Evolutionary conservation across 2,797 vertebrate genomes (phyloP).

Genomic region (Sebastes kiyomatsui): DNA sequence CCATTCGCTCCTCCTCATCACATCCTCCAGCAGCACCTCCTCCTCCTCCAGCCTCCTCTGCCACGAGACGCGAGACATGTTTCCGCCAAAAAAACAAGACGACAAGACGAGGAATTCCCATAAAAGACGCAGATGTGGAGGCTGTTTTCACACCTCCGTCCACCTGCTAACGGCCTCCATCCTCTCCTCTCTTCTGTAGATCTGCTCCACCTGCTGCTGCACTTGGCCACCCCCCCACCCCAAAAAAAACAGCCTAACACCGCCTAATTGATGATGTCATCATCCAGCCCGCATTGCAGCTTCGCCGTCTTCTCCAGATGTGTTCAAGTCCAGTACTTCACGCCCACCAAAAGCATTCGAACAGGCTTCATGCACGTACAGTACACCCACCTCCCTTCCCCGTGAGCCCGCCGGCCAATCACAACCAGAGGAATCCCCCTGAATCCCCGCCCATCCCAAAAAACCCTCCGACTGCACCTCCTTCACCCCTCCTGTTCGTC

Average conservation of each 20-base stretch:
- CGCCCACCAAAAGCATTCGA: conserved; percentile 49
- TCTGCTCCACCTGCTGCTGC: conserved; percentile 44
- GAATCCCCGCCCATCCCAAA: conserved; percentile 43
- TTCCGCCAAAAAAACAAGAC: neutral
- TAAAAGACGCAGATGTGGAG: neutral
- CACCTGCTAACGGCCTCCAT: conserved; percentile 41
- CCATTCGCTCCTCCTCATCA: conserved; percentile 73
- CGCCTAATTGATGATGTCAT: conserved; percentile 70
- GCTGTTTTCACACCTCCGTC: conserved; percentile 13
- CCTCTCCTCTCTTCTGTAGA: neutral
- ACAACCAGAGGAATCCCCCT: conserved; percentile 32
- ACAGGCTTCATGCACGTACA: conserved; percentile 44
- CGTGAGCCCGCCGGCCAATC: conserved; percentile 63
- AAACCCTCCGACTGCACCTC: conserved; percentile 34
- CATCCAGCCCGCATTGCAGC: conserved; percentile 53
- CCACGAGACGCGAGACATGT: conserved; percentile 79
- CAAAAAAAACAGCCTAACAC: conserved; percentile 44
- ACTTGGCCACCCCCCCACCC: neutral
- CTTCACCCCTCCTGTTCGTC: conserved; percentile 56
- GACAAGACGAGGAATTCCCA: neutral
- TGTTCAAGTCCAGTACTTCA: conserved; percentile 28
- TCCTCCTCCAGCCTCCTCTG: conserved; percentile 75
- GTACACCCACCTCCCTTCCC: conserved; percentile 7
- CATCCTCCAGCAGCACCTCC: conserved; percentile 73
- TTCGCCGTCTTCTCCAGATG: conserved; percentile 39